Evolutionary conservation across 2,888 invertebrate species (phyloP), one percentile per base, ranked within the genome.

Genomic region (Sminthurides aquaticus): DNA sequence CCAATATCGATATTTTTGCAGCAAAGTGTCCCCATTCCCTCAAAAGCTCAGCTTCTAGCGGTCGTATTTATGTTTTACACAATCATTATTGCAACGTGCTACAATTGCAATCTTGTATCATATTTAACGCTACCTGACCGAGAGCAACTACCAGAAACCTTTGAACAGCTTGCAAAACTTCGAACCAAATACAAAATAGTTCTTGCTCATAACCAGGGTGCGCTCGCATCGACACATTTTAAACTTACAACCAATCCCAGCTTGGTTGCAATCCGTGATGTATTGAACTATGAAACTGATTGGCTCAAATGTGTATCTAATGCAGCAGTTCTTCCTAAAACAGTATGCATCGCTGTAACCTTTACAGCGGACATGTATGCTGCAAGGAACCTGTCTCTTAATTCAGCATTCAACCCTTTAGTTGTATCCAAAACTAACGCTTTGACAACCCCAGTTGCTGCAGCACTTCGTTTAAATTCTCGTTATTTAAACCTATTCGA

Each of bases 51-150:
- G 1, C 20, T 22, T 5, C 27, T 62, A 0, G 48, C 48, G 48
- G 49, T 55, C n/a, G 1, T 48, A 15, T 24, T 34, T 8, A 18
- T 62, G 2, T 62, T 62, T 22, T 56, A 56, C 27, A 25, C 57
- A 15, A 43, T 62, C 5, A 43, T 57, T 24, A n/a, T 62, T 20
- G 62, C 48, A 1, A 27, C 56, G 8, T 57, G 28, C 26, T 62
- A 26, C 57, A 48, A 48, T 18, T 25, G 25, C 11, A 57, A 57
- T 27, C 48, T 62, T 8, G 57, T 62, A n/a, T 48, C 48, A 11
- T 62, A 56, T 27, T 26, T 62, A 8, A 43, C 57, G 18, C 57
- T 62, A 43, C 62, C 62, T 5, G 57, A 62, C 11, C 43, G 43
- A 20, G 62, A 62, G 1, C 3, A 2, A 8, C 20, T 62, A 8